Conservation (phyloP, 92 coral and sea anemone genomes). For the Epizoanthus illoricatus region DNA sequence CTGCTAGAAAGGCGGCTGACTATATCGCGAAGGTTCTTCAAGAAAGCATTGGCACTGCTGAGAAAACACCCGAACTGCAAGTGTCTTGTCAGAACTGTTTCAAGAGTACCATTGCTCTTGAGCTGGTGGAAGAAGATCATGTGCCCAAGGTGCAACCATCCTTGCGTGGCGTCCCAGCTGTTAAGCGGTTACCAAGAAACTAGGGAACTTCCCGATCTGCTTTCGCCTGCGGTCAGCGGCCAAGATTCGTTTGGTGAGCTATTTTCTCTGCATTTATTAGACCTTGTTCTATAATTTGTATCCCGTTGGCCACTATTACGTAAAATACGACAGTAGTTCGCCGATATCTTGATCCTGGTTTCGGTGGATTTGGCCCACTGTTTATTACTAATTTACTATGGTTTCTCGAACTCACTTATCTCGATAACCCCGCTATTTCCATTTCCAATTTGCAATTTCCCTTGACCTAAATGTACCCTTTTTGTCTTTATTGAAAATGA, state of each 20-base stretch:
- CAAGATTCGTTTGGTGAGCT: slow-evolving; percentile 11
- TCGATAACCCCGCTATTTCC: too few relatives aligned
- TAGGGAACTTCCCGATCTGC: slow-evolving; percentile 42
- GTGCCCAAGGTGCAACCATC: slow-evolving; percentile 57
- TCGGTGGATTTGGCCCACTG: too few relatives aligned
- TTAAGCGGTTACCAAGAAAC: slow-evolving; percentile 55
- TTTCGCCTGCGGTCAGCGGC: slow-evolving; percentile 5
- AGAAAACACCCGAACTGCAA: slow-evolving; percentile 1
- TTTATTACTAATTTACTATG: too few relatives aligned
- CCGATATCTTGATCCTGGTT: too few relatives aligned
- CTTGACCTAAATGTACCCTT: too few relatives aligned
- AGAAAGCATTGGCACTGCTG: background rate
- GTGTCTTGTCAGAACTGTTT: slow-evolving; percentile 59
- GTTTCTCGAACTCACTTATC: too few relatives aligned
- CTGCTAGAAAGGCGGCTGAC: slow-evolving; percentile 23
- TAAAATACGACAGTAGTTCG: too few relatives aligned
- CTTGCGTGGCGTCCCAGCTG: slow-evolving; percentile 26
- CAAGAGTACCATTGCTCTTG: slow-evolving; percentile 48
- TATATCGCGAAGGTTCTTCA: slow-evolving; percentile 25
- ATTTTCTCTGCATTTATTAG: background rate
- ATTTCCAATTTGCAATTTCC: too few relatives aligned
- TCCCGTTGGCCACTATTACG: too few relatives aligned
- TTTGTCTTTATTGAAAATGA: too few relatives aligned
- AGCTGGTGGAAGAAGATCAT: slow-evolving; percentile 39
- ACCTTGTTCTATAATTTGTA: background rate